Evolutionary conservation across 1,140 invertebrate species (phyloP), one percentile per base, ranked within the genome.

Genomic region (Marisa cornuarietis): DNA sequence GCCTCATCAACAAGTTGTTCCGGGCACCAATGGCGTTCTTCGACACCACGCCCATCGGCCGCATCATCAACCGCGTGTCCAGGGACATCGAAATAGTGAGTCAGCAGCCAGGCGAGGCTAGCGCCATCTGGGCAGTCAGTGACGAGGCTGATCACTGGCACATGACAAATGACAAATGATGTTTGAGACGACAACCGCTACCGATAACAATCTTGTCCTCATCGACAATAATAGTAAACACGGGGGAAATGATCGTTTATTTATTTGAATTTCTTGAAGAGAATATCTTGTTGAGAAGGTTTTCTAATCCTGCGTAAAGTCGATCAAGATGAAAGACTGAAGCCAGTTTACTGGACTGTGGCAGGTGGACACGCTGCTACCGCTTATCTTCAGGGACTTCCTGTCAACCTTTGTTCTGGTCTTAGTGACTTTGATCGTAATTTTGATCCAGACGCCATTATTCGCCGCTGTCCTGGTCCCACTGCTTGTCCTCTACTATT

Each of bases 381-480:
- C 86, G 63, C 68, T 81, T 0, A 80, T 84, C 14, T 81, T 90
- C 31, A 78, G 85, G 24, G 83, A 79, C 24, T 90, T 83, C 75
- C 76, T 90, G 14, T 78, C 79, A 54, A 84, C 81, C 7, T 78
- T 88, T 66, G 93, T 94, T 86, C 91, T 96, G 94, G 96, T 97
- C 14, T 88, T 97, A 80, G 95, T 95, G 54, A 97, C 96, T 11
- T 90, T 99, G 79, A 93, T 97, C 87, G 79, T 90, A n/a, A 84
- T 86, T 16, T 63, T 88, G 63, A 90, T 91, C 75, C 89, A 92
- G 74, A 93, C 92, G 9, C 93, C 93, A 18, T 83, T 92, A 3
- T 94, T 94, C 84, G 83, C 91, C 2, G 79, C 79, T 31, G 82
- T 82, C 24, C 63, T 83, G 1, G 18, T 85, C 6, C 84, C 84